Conservation (phyloP, 2,888 invertebrate species). For the Tuta absoluta region DNA sequence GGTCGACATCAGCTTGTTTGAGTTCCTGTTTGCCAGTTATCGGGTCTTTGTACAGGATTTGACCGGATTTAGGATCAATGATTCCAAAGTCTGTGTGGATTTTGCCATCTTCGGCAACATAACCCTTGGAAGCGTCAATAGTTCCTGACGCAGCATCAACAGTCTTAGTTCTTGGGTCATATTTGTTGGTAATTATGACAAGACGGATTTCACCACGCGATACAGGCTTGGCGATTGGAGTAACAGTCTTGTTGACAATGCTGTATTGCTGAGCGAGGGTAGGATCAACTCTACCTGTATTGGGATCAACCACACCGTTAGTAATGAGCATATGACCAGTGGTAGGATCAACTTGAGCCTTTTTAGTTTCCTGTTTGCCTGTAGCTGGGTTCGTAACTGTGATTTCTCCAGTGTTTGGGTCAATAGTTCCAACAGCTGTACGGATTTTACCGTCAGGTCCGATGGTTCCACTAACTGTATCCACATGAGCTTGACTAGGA, state of each 20-base stretch:
- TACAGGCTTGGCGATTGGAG: constrained; percentile 64
- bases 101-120: constrained; percentile 76
- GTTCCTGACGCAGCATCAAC: constrained; percentile 79
- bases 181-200: constrained; percentile 76
- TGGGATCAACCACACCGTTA: constrained; percentile 79
- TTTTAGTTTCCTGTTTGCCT: constrained; percentile 80
- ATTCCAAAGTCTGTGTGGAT: constrained; percentile 82
- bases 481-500: constrained; percentile 66
- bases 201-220: constrained; percentile 70
- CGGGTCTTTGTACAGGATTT: constrained; percentile 81
- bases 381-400: constrained; percentile 69
- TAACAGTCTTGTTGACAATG: constrained; percentile 69
- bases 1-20: constrained; percentile 82
- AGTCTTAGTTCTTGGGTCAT: constrained; percentile 81
- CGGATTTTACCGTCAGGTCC: constrained; percentile 75
- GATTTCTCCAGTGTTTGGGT: constrained; percentile 82
- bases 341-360: constrained; percentile 77
- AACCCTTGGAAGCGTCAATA: constrained; percentile 79
- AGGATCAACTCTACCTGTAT: constrained; percentile 83
- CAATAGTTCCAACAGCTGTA: constrained; percentile 84
- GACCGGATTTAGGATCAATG: constrained; percentile 83
- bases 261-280: constrained; percentile 76
- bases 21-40: constrained; percentile 82
- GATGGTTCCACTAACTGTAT: constrained; percentile 82
- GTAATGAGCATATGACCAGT: constrained; percentile 81